Conservation (phyloP, 2,113 vertebrate species). For the Tinamus guttatus region DNA sequence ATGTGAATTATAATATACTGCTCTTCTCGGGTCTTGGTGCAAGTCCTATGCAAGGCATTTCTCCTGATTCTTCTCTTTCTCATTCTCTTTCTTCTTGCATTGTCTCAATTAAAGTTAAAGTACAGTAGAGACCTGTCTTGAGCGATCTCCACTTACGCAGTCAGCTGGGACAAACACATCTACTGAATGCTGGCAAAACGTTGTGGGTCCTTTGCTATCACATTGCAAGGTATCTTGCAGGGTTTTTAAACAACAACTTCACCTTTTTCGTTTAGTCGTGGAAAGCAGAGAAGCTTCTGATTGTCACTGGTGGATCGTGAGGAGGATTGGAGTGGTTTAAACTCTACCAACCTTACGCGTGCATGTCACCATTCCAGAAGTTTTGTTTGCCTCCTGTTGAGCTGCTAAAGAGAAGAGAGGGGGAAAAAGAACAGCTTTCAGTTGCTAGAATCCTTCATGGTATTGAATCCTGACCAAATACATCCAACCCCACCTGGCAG, state of each 20-base stretch:
- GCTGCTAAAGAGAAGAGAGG: background rate
- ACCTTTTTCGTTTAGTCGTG: background rate
- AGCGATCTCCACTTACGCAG: accelerated
- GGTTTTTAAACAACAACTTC: background rate
- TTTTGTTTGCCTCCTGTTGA: conserved; percentile 36
- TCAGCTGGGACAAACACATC: background rate
- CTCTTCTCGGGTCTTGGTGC: background rate
- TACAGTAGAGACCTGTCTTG: background rate
- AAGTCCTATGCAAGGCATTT: background rate
- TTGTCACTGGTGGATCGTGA: background rate
- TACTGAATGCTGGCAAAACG: background rate
- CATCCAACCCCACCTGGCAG: conserved; percentile 14
- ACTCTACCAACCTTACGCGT: background rate
- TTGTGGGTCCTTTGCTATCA: background rate
- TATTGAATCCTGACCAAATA: conserved; percentile 55
- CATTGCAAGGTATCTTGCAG: background rate
- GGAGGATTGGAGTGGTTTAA: background rate
- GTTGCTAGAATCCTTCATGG: conserved; percentile 4
- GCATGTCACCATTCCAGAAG: conserved; percentile 12
- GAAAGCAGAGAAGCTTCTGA: background rate
- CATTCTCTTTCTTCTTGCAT: background rate
- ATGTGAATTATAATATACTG: background rate
- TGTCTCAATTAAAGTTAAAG: background rate
- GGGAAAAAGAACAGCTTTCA: background rate
- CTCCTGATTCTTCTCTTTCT: background rate